Base-by-base conservation (phyloP, 2,888 invertebrate species). In the Myopa tessellatipennis region DNA sequence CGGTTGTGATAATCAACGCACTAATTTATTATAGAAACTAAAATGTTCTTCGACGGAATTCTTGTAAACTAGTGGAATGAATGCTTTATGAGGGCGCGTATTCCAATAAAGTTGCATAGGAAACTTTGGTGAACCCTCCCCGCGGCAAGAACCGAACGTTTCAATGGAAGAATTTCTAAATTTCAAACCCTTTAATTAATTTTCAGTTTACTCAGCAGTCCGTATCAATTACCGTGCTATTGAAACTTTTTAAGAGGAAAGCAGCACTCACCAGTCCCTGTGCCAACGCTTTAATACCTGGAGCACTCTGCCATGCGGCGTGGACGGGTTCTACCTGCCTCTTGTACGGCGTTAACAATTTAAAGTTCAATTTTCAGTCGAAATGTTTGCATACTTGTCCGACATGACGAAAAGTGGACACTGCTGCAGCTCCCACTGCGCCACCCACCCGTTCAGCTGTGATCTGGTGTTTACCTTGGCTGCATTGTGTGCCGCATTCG, bases 281-380 rank as follows among this genome's bases (percentile, higher is more conserved):
- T 40, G 18, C 18, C 50, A 75, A 40, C 76, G 61, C 69, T 76
- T 76, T 76, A 61, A 2, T 69, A 16, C 69, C 45, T 34, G 34
- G 45, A 18, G 40, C 52, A 52, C 55, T 36, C 26, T 26, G 26
- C 26, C 26, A 26, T 26, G 26, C 26, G 2, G 26, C 26, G 26
- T 26, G 26, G 26, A 55, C 16, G 16, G 5, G 3, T n/a, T n/a
- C 4, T 3, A 70, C 52, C 55, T 55, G 50, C 50, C 26, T 26
- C 70, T 10, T 6, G 16, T 50, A 12, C 40, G 61, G 70, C 70
- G 70, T 76, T 76, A 76, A 76, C 70, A 76, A 76, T 71, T 76
- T 70, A 76, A 76, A 65, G 71, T 76, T 71, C 71, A 71, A 71
- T 76, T 76, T 76, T 52, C 63, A 71, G 65, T 70, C 71, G 76